Evolutionary conservation across 1,140 invertebrate genomes (phyloP).

Genomic region (Drepana arcuata): DNA sequence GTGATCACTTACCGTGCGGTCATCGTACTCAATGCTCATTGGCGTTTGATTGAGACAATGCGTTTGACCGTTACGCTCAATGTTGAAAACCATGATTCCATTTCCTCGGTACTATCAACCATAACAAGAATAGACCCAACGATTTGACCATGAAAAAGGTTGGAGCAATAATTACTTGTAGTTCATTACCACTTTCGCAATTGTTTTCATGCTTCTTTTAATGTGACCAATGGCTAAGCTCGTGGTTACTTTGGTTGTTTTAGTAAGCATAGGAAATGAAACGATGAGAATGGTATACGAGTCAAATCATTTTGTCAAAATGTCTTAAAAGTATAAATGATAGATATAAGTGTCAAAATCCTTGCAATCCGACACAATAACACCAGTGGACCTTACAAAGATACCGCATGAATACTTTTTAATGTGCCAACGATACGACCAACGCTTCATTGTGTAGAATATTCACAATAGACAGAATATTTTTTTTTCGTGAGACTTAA

Average conservation of each 20-base stretch:
- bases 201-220: conserved; percentile 52
- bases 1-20: conserved; percentile 52
- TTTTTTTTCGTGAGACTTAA: conserved; percentile 54
- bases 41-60: conserved; percentile 60
- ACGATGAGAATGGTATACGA: no score
- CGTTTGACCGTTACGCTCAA: conserved; percentile 36
- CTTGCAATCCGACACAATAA: conserved; percentile 35
- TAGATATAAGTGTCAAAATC: conserved; percentile 59
- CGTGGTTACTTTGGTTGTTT: no score
- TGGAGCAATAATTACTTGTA: conserved; percentile 20
- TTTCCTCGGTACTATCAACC: conserved; percentile 32
- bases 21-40: conserved; percentile 55
- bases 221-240: conserved; percentile 44
- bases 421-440: conserved; percentile 67
- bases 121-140: conserved; percentile 32
- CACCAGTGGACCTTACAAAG: conserved; percentile 44
- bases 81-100: conserved; percentile 32
- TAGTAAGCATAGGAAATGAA: no score
- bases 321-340: no score
- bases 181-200: conserved; percentile 50
- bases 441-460: conserved; percentile 44
- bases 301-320: no score
- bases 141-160: conserved; percentile 33
- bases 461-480: conserved; percentile 38
- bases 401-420: conserved; percentile 69